Conservation (phyloP, 2,888 invertebrate species). For the Argynnis bischoffii region DNA sequence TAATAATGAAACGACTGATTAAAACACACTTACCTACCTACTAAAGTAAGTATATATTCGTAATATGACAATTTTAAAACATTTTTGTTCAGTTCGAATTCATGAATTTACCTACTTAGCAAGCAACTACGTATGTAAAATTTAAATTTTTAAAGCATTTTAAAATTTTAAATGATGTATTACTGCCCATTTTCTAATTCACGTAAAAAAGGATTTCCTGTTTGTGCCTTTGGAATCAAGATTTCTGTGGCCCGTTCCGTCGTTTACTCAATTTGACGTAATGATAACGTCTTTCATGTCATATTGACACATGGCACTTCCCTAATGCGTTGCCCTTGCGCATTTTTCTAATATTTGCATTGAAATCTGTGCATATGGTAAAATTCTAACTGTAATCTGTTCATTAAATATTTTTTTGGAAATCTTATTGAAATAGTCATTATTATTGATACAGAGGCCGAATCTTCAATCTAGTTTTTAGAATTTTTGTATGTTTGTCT, state of each 20-base stretch:
- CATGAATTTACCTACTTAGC: not conserved
- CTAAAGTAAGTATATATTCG: no score
- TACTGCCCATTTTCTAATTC: slow-evolving; percentile 39
- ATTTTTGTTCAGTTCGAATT: not conserved
- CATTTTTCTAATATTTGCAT: not conserved
- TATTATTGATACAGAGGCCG: no score
- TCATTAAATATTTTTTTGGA: no score
- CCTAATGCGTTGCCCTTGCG: not conserved
- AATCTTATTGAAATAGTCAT: no score
- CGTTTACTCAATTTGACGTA: slow-evolving; percentile 30
- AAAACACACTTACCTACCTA: no score
- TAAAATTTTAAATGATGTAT: slow-evolving; percentile 7
- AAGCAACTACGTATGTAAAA: not conserved
- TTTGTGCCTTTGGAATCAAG: slow-evolving; percentile 35
- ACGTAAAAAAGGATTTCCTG: slow-evolving; percentile 65
- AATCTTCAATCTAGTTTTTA: no score
- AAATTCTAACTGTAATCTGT: not conserved
- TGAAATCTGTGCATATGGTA: not conserved
- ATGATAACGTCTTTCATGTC: slow-evolving; percentile 6
- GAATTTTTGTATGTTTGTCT: no score
- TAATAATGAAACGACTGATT: no score
- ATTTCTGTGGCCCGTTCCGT: slow-evolving; percentile 25
- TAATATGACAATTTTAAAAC: no score
- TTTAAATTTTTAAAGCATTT: slow-evolving; percentile 10
- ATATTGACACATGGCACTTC: not conserved